Base-by-base conservation (phyloP, 2,888 invertebrate genomes). In the Frankliniella fusca region DNA sequence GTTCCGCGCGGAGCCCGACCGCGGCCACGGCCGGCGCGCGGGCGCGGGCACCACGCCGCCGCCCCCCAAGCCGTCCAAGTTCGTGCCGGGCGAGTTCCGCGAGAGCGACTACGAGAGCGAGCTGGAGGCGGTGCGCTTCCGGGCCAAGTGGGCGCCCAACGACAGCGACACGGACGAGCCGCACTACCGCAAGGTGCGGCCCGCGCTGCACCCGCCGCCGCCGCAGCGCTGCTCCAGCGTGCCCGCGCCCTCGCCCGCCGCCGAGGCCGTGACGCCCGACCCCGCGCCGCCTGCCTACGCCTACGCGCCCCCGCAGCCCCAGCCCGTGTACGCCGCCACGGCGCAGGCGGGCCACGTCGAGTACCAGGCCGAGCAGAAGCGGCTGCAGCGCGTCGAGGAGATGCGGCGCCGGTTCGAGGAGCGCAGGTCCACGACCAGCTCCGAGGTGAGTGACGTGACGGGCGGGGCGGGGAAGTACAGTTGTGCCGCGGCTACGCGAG, bases 101-200 rank as follows among this genome's bases (percentile, higher is more conserved):
- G 93, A 93, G 85, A 93, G 92, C 82, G 93, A 93, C 85, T 93
- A 93, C 85, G 93, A 93, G 85, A 93, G 92, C 86, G 93, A 93
- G 85, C 89, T 91, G 9, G 93, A 93, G 83, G 88, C 89, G 20
- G 87, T 89, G 0, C 89, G 90, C 85, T 93, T 93, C 83, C 90
- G 90, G 80, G 82, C 84, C 5, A 90, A 91, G 82, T 93, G 93
- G 93, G 89, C 90, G 0, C 93, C 93, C 0, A 88, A 89, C 18
- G 91, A 91, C 27, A 90, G 89, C 81, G 92, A 92, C 82, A 89
- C 88, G 0, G 90, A 92, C 81, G 90, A 91, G 80, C 89, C 90
- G 1, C 89, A 90, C 38, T 93, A 91, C 85, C 89, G 92, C 38
- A 91, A 90, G 85, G 93, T 93, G n/a, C 89, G 90, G 50, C 90